Evolutionary conservation across 2,888 invertebrate genomes (phyloP).

Genomic region (Limnephilus marmoratus): DNA sequence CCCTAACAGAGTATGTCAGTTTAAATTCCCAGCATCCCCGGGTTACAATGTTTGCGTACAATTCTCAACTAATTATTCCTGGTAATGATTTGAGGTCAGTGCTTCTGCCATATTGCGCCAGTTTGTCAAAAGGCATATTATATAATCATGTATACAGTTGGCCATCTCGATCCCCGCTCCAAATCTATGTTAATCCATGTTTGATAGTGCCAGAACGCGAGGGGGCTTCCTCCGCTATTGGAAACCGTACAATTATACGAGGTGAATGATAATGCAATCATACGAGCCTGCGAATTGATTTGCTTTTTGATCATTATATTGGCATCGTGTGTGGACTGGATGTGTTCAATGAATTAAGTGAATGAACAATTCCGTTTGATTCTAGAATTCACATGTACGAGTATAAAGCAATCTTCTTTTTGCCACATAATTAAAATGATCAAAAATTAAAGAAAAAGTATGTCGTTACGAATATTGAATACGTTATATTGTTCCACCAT

Average conservation of each 20-base stretch:
- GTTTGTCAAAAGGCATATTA: not conserved
- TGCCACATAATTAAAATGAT: not conserved
- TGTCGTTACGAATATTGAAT: too few species aligned
- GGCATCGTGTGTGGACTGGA: not conserved
- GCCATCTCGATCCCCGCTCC: constrained; percentile 44
- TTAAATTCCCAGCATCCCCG: not conserved
- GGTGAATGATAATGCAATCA: not conserved
- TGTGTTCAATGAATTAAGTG: not conserved
- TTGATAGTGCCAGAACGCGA: constrained; percentile 59
- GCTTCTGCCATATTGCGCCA: constrained; percentile 12
- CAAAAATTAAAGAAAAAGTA: too few species aligned
- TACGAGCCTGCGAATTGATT: not conserved
- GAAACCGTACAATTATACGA: constrained; percentile 30
- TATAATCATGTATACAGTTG: not conserved
- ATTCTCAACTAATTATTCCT: constrained; percentile 29
- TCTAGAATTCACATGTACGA: not conserved
- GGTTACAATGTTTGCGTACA: not conserved
- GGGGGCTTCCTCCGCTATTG: constrained; percentile 18
- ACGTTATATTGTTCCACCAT: too few species aligned
- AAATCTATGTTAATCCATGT: constrained; percentile 60
- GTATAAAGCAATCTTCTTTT: not conserved
- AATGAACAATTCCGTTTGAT: not conserved
- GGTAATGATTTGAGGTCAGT: constrained; percentile 24
- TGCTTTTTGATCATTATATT: not conserved
- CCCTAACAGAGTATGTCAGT: not conserved